Evolutionary conservation across 2,113 vertebrate genomes (phyloP), one percentile per base, ranked within the genome.

Genomic region (Thomomys bottae): DNA sequence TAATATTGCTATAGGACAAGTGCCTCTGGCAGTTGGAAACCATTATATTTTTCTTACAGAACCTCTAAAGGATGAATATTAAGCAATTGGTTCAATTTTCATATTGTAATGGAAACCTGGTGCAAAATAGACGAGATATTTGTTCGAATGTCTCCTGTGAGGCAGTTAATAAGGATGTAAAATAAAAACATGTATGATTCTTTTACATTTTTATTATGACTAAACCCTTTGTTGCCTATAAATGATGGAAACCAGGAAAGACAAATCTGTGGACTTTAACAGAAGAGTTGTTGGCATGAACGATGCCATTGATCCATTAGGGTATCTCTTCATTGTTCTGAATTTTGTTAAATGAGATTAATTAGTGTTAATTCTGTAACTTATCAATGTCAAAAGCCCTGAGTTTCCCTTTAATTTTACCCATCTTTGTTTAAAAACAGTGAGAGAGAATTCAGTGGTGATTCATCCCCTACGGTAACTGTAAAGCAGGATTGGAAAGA

Each of bases 401-500:
- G 2, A 8, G 61, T 34, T 57, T 84, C 6, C 5, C 24, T 95
- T 88, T 45, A 68, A 24, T 85, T 79, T 71, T 70, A 10, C 61
- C 24, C 42, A 42, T 76, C 28, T 88, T 68, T 49, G 72, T 57
- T 94, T 11, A 54, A 76, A 88, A 84, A 67, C 26, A 28, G 11
- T 4, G 9, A 54, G 73, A 90, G 67, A 30, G 63, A 73, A 83
- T 63, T 80, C 49, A 40, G 0, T 64, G 34, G 38, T 77, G 86
- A 90, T 42, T 81, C 49, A 59, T 61, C 67, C 24, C n/a, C 14
- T 2, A 15, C 15, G 49, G 9, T 40, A 30, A 34, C 26, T 45
- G 83, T 59, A 70, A 72, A 77, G 26, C 2, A 49, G 38, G 38
- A 21, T 40, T 81, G 84, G 87, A 83, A 95, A 94, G 49, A 93